Base-by-base conservation (phyloP, 2,113 vertebrate genomes). In the Propithecus coquereli region DNA sequence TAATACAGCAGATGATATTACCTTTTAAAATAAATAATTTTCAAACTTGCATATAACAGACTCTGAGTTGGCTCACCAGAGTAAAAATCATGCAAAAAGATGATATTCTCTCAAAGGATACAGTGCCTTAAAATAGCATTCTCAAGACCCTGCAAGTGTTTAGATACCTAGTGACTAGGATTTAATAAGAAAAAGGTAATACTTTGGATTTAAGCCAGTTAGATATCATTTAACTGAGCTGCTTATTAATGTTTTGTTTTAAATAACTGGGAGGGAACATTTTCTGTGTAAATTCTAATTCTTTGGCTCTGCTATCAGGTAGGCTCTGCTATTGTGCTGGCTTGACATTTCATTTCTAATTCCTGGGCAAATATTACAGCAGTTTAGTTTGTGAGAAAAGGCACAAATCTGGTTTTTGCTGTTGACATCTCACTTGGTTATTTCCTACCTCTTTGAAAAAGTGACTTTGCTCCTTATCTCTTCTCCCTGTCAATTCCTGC, bases 241-340 rank as follows among this genome's bases (percentile, higher is more conserved):
- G 79, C 73, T 98, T 97, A 98, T 96, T 97, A 97, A 96, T 70
- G 50, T 97, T 95, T 97, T 96, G 84, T 92, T 98, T 98, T 90
- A 92, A 92, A 97, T 89, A 70, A 94, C 90, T 22, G 86, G 45
- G 82, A 92, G 47, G 85, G 91, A 95, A 94, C 88, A 94, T 79
- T 94, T 98, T 97, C 92, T 92, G 86, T 97, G 90, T 74, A 97
- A 97, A 82, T 93, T 98, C 37, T 96, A 96, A 97, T 96, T 96
- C 91, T 83, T 93, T 95, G 94, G 81, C 70, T 97, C 94, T 97
- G 93, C 94, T 25, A 3, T 95, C 94, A 96, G 74, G 85, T 91
- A 74, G 47, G 59, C 87, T 97, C 91, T 97, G 65, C 79, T 97
- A 70, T 91, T 95, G 92, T 97, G 71, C 52, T 96, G 68, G 32